phyloP scores from a whole-genome alignment of 2,113 vertebrate species.

The Todiramphus chloris region DNA sequence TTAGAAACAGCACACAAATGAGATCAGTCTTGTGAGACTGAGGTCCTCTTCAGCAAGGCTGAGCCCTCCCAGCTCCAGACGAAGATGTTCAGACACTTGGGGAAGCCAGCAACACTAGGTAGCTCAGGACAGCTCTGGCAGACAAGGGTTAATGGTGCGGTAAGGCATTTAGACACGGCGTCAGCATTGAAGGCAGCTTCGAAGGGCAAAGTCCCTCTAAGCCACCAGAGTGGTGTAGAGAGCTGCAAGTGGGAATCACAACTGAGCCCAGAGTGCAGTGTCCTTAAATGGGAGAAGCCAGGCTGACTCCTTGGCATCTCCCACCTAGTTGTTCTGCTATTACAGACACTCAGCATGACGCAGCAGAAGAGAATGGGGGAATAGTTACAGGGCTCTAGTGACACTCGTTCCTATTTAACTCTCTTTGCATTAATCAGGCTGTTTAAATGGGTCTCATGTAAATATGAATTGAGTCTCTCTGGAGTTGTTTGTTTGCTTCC shows the following conservation, averaged over 20 bases:
- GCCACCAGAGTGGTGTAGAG: constrained; percentile 62
- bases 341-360: constrained; percentile 6
- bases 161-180: not conserved
- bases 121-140: not conserved
- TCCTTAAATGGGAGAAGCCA: constrained; percentile 47
- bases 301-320: constrained; percentile 9
- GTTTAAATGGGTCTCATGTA: not conserved
- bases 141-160: not conserved
- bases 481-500: not conserved
- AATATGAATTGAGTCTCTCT: not conserved
- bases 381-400: not conserved
- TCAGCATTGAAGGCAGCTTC: not conserved
- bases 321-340: constrained; percentile 16
- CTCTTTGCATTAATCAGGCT: not conserved
- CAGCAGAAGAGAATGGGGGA: constrained; percentile 33
- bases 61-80: not conserved
- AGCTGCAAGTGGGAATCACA: constrained; percentile 23
- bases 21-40: not conserved
- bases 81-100: not conserved
- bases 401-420: not conserved
- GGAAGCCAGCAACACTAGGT: not conserved
- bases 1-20: not conserved
- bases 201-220: constrained; percentile 7
- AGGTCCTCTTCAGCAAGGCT: not conserved
- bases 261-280: not conserved